Conservation (phyloP, 2,113 vertebrate genomes). For the Dryoscopus gambensis region DNA sequence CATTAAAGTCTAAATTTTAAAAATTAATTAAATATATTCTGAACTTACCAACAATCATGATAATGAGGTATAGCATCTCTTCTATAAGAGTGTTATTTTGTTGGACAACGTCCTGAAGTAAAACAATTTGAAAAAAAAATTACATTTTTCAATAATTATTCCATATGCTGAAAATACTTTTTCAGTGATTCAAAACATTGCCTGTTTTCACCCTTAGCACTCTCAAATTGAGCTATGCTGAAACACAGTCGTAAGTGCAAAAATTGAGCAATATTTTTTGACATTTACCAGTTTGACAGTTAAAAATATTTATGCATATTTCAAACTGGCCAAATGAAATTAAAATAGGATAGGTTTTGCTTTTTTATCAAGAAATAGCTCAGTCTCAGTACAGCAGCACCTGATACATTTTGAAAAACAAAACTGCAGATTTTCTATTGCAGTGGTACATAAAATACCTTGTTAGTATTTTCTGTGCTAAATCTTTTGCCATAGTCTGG, state of each 20-base stretch:
- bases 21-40: not conserved
- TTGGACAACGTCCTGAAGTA: constrained; percentile 86
- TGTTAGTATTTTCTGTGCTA: constrained; percentile 84
- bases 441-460: constrained; percentile 72
- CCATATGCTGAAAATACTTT: not conserved
- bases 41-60: constrained; percentile 92
- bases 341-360: not conserved
- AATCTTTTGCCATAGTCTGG: constrained; percentile 89
- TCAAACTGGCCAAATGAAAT: not conserved
- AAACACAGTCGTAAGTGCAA: not conserved
- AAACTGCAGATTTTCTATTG: not conserved
- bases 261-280: not conserved
- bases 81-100: constrained; percentile 98
- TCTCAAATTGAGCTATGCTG: not conserved
- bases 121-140: not conserved
- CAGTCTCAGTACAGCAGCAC: not conserved
- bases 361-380: not conserved
- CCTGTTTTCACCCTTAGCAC: not conserved
- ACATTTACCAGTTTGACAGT: not conserved
- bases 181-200: not conserved
- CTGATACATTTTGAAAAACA: not conserved
- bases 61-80: constrained; percentile 96
- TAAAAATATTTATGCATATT: not conserved
- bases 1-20: not conserved
- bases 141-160: not conserved